Conservation (phyloP, 2,113 vertebrate species). For the Ictalurus punctatus region DNA sequence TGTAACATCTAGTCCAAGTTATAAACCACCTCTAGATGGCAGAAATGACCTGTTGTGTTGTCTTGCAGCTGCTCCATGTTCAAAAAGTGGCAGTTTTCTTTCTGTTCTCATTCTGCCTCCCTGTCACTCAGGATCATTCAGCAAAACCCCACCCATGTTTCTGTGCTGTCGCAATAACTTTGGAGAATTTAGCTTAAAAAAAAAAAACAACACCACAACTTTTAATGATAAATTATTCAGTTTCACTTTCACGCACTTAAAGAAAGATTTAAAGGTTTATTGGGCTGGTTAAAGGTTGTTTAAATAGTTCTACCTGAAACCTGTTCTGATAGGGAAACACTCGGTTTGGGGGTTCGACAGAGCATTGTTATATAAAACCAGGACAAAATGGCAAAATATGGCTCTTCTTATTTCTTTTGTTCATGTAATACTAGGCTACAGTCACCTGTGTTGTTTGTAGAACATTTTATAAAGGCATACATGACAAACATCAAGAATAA, state of each 20-base stretch:
- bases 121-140: not conserved
- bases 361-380: not conserved
- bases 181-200: not conserved
- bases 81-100: not conserved
- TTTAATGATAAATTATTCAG: not conserved
- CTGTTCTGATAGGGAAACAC: not conserved
- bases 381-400: not conserved
- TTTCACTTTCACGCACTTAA: not conserved
- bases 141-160: not conserved
- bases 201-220: no score
- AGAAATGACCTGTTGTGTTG: not conserved
- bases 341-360: not conserved
- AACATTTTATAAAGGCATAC: not conserved
- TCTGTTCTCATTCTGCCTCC: not conserved
- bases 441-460: not conserved
- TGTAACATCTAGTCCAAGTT: not conserved
- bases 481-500: not conserved
- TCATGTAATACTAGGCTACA: not conserved
- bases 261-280: not conserved
- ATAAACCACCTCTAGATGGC: conserved; percentile 48
- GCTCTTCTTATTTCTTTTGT: not conserved
- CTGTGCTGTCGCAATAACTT: not conserved
- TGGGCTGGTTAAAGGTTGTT: not conserved
- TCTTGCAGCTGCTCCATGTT: not conserved
- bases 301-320: not conserved